Conservation (phyloP, 2,113 vertebrate species). For the Xenopus borealis region DNA sequence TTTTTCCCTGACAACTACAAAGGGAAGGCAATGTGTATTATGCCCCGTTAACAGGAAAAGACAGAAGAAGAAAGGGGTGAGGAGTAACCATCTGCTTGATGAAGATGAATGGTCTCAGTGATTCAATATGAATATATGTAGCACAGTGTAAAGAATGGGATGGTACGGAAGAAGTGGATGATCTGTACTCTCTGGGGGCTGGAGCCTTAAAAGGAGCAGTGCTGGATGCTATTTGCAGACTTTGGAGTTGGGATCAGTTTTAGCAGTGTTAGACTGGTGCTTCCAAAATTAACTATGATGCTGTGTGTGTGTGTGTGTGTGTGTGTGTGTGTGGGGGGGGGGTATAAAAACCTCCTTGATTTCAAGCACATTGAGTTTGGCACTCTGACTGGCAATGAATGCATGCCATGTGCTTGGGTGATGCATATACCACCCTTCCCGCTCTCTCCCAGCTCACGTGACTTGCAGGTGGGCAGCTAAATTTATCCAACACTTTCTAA, state of each 20-base stretch:
- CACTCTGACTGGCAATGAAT: conserved; percentile 3
- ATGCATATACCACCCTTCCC: neutral
- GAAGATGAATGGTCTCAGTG: too few species aligned
- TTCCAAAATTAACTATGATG: neutral
- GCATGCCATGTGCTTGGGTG: conserved; percentile 6
- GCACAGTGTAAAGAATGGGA: too few species aligned
- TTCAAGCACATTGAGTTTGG: neutral
- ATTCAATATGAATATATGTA: too few species aligned
- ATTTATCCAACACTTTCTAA: conserved; percentile 36
- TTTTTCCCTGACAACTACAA: too few species aligned
- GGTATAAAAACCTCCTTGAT: too few species aligned
- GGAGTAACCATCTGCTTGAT: too few species aligned
- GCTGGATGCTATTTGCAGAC: neutral
- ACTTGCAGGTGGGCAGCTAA: conserved; percentile 38
- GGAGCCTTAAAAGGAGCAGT: neutral
- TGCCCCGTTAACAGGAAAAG: too few species aligned
- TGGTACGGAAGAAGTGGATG: too few species aligned
- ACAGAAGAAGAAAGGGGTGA: too few species aligned
- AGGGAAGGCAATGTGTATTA: too few species aligned
- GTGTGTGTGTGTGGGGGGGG: too few species aligned
- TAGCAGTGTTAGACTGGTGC: neutral
- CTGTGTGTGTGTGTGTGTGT: too few species aligned
- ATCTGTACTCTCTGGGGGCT: neutral
- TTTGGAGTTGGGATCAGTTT: neutral
- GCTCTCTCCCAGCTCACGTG: conserved; percentile 18